A percentile compares a stretch with the other conserved stretches of the same genome.
These are phyloP conservation scores for Labeo rohita DNA, from an alignment of 2,113 vertebrate species.

Conservation along the genomic window DNA sequence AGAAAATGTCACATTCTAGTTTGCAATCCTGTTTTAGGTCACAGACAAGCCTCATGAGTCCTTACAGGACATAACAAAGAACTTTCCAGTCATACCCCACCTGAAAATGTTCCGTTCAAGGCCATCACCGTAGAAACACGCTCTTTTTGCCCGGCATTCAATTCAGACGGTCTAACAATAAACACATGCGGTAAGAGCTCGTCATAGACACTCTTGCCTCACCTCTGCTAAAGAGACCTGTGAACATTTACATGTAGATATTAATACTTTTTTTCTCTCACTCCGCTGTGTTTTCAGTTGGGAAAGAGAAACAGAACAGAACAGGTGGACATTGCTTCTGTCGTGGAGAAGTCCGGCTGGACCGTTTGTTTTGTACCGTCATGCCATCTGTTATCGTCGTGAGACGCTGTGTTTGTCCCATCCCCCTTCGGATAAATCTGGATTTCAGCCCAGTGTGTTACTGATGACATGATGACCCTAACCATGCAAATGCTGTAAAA, in stretches of 20 bases:
- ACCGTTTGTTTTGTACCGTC: constrained; percentile 22
- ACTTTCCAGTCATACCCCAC: constrained; percentile 9
- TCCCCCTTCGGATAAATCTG: constrained; percentile 26
- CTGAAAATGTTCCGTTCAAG: constrained; percentile 18
- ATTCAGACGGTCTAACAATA: constrained; percentile 18
- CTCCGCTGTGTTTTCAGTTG: not conserved
- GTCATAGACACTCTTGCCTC: not conserved
- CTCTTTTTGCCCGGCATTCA: not conserved
- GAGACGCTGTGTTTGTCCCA: constrained; percentile 3
- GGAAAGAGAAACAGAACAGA: constrained; percentile 6
- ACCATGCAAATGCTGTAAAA: constrained; percentile 30
- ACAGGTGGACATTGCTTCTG: constrained; percentile 29
- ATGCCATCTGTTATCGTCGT: constrained; percentile 30
- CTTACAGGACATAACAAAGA: not conserved
- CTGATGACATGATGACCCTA: constrained; percentile 26
- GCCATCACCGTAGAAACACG: constrained; percentile 40
- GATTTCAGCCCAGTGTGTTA: constrained; percentile 7
- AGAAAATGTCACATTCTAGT: not conserved
- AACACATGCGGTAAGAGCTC: not conserved
- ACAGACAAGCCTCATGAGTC: not conserved
- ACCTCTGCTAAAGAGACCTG: not conserved
- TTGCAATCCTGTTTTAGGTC: constrained; percentile 7
- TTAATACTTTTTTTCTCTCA: not conserved
- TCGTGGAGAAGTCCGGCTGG: constrained; percentile 16
- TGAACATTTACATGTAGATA: constrained; percentile 1